These are phyloP conservation scores for Leucopsar rothschildi DNA, from an alignment of 2,113 vertebrate genomes.

Conservation along the genomic window DNA sequence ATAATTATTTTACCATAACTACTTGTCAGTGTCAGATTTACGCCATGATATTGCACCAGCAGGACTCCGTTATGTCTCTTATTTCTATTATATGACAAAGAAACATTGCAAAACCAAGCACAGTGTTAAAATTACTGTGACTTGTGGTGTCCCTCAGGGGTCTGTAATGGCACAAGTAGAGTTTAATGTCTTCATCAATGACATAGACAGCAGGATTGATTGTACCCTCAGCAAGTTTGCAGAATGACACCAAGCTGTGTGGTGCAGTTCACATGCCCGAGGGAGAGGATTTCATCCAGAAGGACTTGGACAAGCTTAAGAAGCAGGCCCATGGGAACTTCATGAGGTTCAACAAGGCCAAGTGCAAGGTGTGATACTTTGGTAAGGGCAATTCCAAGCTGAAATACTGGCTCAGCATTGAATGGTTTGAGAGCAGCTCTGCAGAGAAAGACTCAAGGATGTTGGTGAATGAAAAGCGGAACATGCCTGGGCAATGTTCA, in stretches of 20 bases:
- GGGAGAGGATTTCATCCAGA: not conserved
- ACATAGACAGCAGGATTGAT: not conserved
- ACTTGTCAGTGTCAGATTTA: not conserved
- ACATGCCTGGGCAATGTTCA: accelerated
- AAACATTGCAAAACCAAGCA: not conserved
- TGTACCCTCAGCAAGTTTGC: not conserved
- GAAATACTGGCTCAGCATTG: not conserved
- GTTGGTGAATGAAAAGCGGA: not conserved
- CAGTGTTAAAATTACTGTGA: not conserved
- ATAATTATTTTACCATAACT: not conserved
- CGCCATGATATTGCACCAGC: not conserved
- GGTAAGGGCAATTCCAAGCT: not conserved
- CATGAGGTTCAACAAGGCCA: not conserved
- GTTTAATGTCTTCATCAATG: not conserved
- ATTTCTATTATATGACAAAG: not conserved
- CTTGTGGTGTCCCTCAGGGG: not conserved
- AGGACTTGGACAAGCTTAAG: not conserved
- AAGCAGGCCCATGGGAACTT: not conserved
- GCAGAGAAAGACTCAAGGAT: not conserved
- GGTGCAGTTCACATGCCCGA: not conserved
- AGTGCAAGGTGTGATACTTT: not conserved
- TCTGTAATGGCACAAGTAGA: not conserved
- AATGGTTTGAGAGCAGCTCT: not conserved
- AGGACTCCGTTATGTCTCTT: not conserved
- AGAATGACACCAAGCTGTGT: not conserved